These are phyloP conservation scores for Leptinotarsa lineolata DNA, from an alignment of 1,140 invertebrate genomes.

Conservation along the genomic window DNA sequence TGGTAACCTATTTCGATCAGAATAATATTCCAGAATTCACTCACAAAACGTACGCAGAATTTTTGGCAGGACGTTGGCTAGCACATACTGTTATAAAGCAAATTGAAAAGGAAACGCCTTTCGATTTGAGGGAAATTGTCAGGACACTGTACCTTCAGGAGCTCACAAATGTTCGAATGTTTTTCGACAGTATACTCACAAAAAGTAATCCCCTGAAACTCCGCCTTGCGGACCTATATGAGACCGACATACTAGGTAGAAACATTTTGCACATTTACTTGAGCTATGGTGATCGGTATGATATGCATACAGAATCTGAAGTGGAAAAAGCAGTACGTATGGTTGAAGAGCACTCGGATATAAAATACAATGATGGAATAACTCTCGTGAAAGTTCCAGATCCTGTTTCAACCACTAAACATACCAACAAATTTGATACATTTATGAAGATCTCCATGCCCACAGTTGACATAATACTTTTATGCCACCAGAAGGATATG, in stretches of 20 bases:
- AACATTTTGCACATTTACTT: neutral
- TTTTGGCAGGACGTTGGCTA: conserved; percentile 14
- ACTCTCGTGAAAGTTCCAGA: neutral
- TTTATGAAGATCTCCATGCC: neutral
- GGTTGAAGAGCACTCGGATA: neutral
- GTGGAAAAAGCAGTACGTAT: neutral
- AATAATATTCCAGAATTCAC: conserved; percentile 4
- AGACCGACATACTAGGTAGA: neutral
- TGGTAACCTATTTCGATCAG: neutral
- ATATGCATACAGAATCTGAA: conserved; percentile 8
- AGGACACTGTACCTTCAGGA: neutral
- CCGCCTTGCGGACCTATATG: neutral
- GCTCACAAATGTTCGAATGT: neutral
- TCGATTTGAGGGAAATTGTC: neutral
- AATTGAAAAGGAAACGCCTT: neutral
- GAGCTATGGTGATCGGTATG: conserved; percentile 10
- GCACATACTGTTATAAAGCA: neutral
- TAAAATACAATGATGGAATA: neutral
- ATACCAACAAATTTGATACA: too few species aligned
- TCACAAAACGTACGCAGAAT: conserved; percentile 20
- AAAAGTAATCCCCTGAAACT: neutral
- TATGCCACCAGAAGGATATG: neutral
- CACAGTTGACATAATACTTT: neutral
- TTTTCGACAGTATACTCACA: conserved; percentile 9
- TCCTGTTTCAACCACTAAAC: neutral